These are phyloP conservation scores for Apomyelois bistriatella DNA, from an alignment of 2,888 invertebrate genomes.

Conservation along the genomic window DNA sequence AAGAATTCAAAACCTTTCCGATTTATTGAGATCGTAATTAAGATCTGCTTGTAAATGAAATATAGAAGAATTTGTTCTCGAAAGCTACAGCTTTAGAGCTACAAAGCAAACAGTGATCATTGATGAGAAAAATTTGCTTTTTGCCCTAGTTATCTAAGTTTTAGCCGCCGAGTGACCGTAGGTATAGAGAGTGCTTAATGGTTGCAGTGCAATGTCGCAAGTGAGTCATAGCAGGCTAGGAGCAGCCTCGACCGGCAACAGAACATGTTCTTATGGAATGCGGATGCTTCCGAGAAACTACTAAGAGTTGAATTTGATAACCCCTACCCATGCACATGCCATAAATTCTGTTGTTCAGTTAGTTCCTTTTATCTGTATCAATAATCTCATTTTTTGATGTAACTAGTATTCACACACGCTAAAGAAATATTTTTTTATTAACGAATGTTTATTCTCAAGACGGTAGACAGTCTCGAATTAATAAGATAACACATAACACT, in stretches of 20 bases:
- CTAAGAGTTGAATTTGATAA: slow-evolving; percentile 31
- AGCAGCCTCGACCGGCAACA: slow-evolving; percentile 47
- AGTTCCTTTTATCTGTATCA: too few species aligned
- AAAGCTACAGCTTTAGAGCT: too few species aligned
- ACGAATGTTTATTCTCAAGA: too few species aligned
- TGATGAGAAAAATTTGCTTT: slow-evolving; percentile 44
- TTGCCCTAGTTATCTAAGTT: too few species aligned
- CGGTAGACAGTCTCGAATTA: too few species aligned
- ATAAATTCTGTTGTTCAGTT: slow-evolving; percentile 2
- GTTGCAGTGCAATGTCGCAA: slow-evolving; percentile 64
- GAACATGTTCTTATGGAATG: slow-evolving; percentile 70
- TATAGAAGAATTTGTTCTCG: slow-evolving; percentile 32
- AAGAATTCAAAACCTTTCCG: slow-evolving; percentile 43
- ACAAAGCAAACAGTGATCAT: slow-evolving; percentile 37
- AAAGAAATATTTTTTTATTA: too few species aligned
- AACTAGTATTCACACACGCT: too few species aligned
- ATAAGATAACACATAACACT: too few species aligned
- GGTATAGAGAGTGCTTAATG: slow-evolving; percentile 30
- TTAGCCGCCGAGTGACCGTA: too few species aligned
- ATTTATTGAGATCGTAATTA: slow-evolving; percentile 33
- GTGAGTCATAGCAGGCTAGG: slow-evolving; percentile 55
- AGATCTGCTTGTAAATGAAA: slow-evolving; percentile 41
- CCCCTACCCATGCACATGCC: slow-evolving; percentile 32
- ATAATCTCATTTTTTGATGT: too few species aligned
- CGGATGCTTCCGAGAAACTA: slow-evolving; percentile 64